phyloP scores from a whole-genome alignment of 2,113 vertebrate genomes.

The Phylloscopus whistleri region DNA sequence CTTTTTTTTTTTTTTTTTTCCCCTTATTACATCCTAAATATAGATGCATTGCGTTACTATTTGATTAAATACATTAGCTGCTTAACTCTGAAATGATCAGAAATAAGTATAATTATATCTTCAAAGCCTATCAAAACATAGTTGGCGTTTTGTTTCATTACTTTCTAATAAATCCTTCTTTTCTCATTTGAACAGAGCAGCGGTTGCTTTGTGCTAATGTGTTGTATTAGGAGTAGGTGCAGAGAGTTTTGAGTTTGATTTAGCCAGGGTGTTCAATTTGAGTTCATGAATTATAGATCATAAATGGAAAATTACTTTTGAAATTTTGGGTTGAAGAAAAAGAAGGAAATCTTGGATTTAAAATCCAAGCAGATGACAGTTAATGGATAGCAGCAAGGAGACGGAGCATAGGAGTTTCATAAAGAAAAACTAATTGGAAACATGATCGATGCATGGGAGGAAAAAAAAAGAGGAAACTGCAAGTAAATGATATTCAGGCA shows the following conservation, averaged over 20 bases:
- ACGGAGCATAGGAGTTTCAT: constrained; percentile 20
- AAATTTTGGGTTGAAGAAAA: constrained; percentile 73
- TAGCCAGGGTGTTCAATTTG: constrained; percentile 69
- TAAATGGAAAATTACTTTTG: constrained; percentile 67
- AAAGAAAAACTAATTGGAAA: constrained; percentile 65
- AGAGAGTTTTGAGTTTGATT: constrained; percentile 71
- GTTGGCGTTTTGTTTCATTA: constrained; percentile 47
- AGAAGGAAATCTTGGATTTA: constrained; percentile 74
- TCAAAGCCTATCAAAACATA: constrained; percentile 47
- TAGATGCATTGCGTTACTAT: constrained; percentile 37
- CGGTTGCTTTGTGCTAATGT: constrained; percentile 28
- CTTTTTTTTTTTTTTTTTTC: neutral
- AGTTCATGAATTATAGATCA: constrained; percentile 78
- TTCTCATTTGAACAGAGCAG: constrained; percentile 23
- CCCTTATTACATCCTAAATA: constrained; percentile 27
- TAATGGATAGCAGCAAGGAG: constrained; percentile 62
- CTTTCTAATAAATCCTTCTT: constrained; percentile 54
- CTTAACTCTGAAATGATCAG: constrained; percentile 53
- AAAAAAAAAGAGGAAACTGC: neutral
- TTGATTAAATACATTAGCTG: constrained; percentile 57
- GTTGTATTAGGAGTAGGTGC: constrained; percentile 52
- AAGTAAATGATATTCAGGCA: constrained; percentile 14
- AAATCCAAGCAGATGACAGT: constrained; percentile 62
- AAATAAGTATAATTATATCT: constrained; percentile 50
- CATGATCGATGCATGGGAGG: neutral